Evolutionary conservation across 2,797 vertebrate genomes (phyloP).

Genomic region (Xyrichtys novacula): DNA sequence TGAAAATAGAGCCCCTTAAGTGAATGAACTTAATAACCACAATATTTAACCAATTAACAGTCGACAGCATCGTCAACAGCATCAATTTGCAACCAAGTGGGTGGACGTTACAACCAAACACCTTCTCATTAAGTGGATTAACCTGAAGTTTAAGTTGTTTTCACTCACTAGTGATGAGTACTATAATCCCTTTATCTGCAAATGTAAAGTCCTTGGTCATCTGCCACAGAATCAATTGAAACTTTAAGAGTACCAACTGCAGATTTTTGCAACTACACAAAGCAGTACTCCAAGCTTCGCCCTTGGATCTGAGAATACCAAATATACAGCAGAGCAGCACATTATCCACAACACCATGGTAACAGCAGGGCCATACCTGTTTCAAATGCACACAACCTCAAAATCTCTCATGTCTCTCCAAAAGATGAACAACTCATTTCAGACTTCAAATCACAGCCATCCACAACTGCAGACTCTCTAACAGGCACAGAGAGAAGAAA

Average conservation of each 20-base stretch:
- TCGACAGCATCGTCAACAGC: slow-evolving; percentile 30
- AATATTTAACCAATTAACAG: slow-evolving; percentile 46
- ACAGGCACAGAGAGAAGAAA: neutral
- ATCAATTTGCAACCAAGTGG: slow-evolving; percentile 29
- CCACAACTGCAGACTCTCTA: neutral
- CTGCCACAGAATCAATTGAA: neutral
- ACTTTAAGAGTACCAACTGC: slow-evolving; percentile 1
- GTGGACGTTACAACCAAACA: slow-evolving; percentile 25
- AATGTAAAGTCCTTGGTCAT: neutral
- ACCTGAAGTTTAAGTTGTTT: slow-evolving; percentile 34
- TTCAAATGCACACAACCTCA: neutral
- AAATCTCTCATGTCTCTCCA: slow-evolving; percentile 5
- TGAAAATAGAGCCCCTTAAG: too few species aligned
- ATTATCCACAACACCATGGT: slow-evolving; percentile 8
- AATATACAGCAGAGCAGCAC: slow-evolving; percentile 24
- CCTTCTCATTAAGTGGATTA: slow-evolving; percentile 42
- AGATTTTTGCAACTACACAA: neutral
- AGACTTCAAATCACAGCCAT: neutral
- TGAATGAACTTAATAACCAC: slow-evolving; percentile 49
- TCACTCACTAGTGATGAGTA: slow-evolving; percentile 8
- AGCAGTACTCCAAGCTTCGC: neutral
- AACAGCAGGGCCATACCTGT: slow-evolving; percentile 23
- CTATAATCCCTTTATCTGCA: neutral
- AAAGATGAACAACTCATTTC: slow-evolving; percentile 25
- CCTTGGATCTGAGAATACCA: slow-evolving; percentile 23